These are phyloP conservation scores for Diadumene lineata DNA, from an alignment of 92 coral and sea anemone species.

Conservation along the genomic window DNA sequence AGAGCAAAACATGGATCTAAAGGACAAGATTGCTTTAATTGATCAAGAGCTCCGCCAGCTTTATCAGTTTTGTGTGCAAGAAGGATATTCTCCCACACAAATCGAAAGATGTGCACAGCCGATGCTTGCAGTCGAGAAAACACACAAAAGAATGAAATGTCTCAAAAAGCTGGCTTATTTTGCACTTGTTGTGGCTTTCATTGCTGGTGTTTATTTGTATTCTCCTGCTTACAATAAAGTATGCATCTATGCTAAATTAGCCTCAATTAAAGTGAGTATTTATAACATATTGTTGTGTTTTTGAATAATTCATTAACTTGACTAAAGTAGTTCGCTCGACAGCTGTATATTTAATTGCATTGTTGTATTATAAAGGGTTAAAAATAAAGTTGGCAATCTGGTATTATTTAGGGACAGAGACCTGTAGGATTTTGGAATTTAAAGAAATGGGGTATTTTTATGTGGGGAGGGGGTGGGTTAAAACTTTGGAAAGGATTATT, in stretches of 20 bases:
- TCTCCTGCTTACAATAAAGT: slow-evolving; percentile 85
- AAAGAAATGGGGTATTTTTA: no score
- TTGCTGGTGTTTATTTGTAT: slow-evolving; percentile 63
- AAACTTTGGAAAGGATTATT: no score
- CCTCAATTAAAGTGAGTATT: slow-evolving; percentile 74
- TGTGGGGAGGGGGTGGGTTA: no score
- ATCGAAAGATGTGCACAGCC: slow-evolving; percentile 92
- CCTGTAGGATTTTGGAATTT: no score
- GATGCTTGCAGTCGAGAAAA: slow-evolving; percentile 55
- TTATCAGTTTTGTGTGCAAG: slow-evolving; percentile 81
- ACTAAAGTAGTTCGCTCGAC: no score
- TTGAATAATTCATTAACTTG: no score
- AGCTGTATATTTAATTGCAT: no score
- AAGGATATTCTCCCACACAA: slow-evolving; percentile 79
- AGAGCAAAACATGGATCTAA: slow-evolving; percentile 72
- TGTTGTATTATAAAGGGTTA: no score
- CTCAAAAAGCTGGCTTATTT: slow-evolving; percentile 56
- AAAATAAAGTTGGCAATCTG: no score
- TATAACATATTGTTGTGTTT: no score
- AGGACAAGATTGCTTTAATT: slow-evolving; percentile 76
- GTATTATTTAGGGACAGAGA: no score
- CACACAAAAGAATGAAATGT: slow-evolving; percentile 70
- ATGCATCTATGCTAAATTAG: slow-evolving; percentile 81
- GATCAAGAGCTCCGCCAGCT: slow-evolving; percentile 92
- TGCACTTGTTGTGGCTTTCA: slow-evolving; percentile 53